A percentile compares a stretch with the other conserved stretches of the same genome.
Evolutionary conservation across 1,140 invertebrate genomes (phyloP).

Genomic region (Papilio helenus): DNA sequence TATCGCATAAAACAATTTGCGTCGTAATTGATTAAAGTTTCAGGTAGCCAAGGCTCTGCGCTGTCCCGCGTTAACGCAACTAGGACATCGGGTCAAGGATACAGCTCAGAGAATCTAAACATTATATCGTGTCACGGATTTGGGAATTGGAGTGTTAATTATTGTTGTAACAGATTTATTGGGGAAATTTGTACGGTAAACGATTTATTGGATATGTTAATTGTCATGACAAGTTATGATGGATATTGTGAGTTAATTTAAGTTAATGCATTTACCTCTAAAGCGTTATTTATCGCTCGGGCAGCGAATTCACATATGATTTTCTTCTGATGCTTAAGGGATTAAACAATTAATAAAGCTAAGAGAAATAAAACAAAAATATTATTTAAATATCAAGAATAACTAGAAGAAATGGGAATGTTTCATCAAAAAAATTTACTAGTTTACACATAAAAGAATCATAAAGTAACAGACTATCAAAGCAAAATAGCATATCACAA

Average conservation of each 20-base stretch:
- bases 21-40: constrained; percentile 35
- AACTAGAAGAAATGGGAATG: not conserved
- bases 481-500: not conserved
- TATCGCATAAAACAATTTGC: constrained; percentile 13
- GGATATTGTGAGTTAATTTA: no score
- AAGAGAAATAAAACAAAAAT: no score
- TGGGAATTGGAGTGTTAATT: constrained; percentile 36
- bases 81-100: constrained; percentile 59
- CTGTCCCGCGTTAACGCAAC: constrained; percentile 37
- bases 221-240: not conserved
- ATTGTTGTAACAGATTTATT: constrained; percentile 30
- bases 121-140: constrained; percentile 7
- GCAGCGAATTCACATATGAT: no score
- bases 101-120: not conserved
- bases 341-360: no score
- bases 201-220: constrained; percentile 15
- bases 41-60: constrained; percentile 16
- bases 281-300: no score
- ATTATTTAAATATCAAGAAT: no score
- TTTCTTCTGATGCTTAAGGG: no score
- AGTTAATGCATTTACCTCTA: no score
- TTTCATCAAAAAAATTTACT: not conserved
- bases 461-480: not conserved
- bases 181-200: not conserved
- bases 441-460: not conserved